Base-by-base conservation (phyloP, 2,113 vertebrate genomes). In the Pomatorhinus ruficollis region DNA sequence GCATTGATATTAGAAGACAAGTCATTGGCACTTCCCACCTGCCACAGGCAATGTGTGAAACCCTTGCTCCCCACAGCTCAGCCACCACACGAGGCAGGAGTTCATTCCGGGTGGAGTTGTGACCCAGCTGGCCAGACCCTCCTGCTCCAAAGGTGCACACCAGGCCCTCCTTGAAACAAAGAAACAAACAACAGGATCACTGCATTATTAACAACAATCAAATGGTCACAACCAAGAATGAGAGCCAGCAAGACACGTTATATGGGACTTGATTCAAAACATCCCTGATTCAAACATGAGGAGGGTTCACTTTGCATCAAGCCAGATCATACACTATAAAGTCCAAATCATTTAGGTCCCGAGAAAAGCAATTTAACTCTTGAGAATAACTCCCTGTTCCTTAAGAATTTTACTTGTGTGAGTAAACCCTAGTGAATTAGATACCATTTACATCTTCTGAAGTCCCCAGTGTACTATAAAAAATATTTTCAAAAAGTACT, bases 111-210 rank as follows among this genome's bases (percentile, higher is more conserved):
- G 93, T 97, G 42, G 97, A 97, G 90, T 96, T 97, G 92, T 98
- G 98, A 69, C 98, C 98, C 5, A 98, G 98, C n/a, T 98, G 98
- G n/a, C 98, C 98, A n/a, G 93, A 87, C 27, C 82, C 89, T 89
- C 98, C 98, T 69, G 97, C 97, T 95, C 98, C 98, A 94, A 98
- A 98, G 59, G 98, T 98, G 72, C 97, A 98, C 37, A 98, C 76
- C 84, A 97, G 72, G n/a, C 98, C 98, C 42, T 97, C 98, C 98
- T 98, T 76, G 66, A 64, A 77, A 71, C 4, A 8, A 93, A 93
- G 53, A 88, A 85, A 63, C 23, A 93, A 87, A 85, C 40, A 65
- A 64, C 17, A 80, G 35, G 16, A 83, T 77, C 47, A 40, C 40
- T 52, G 52, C 21, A 19, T 45, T 80, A 52, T 40, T 60, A 45